These are phyloP conservation scores for Neomonachus schauinslandi DNA, from an alignment of 2,113 vertebrate species.

Conservation along the genomic window DNA sequence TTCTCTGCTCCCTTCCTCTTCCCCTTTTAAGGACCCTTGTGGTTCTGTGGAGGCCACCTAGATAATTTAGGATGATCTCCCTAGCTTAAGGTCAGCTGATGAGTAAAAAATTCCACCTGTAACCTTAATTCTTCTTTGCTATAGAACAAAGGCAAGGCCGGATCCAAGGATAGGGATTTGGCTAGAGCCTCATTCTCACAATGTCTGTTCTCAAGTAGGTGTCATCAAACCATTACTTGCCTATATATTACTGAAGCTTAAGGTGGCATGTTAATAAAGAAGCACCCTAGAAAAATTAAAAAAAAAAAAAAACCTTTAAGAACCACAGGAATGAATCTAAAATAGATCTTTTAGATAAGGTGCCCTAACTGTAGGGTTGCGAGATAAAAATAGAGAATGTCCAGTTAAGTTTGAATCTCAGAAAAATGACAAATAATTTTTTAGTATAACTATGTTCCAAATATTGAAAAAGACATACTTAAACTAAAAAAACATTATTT, in stretches of 20 bases:
- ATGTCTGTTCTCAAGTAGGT: background rate
- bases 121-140: background rate
- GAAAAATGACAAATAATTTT: background rate
- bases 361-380: background rate
- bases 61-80: background rate
- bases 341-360: background rate
- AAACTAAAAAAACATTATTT: background rate
- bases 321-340: conserved; percentile 30
- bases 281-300: background rate
- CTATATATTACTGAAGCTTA: background rate
- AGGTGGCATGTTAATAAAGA: background rate
- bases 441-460: background rate
- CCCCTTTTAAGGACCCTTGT: background rate
- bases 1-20: background rate
- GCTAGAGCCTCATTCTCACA: background rate
- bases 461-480: background rate
- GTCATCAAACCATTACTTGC: background rate
- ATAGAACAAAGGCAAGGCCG: background rate
- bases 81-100: background rate
- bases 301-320: background rate
- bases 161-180: background rate
- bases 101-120: background rate
- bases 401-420: background rate
- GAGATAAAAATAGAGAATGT: background rate
- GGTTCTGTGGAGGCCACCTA: background rate